Conservation (phyloP, 2,113 vertebrate species). For the Aptenodytes patagonicus region DNA sequence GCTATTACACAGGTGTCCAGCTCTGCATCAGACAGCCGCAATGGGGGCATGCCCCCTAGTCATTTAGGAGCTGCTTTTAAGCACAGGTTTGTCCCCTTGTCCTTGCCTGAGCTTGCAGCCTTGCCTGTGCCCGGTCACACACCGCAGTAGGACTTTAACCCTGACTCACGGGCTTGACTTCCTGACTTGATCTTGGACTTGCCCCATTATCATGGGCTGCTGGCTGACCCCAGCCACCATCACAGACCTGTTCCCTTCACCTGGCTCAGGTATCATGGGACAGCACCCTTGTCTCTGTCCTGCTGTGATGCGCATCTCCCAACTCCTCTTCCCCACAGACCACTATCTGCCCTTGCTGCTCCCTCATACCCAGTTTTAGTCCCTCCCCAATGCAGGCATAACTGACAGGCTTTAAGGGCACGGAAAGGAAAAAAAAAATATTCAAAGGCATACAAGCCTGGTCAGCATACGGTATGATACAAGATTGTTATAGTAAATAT, state of each 20-base stretch:
- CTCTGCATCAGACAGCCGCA: neutral
- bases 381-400: neutral
- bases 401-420: neutral
- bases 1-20: neutral
- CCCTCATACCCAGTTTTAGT: neutral
- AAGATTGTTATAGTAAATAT: neutral
- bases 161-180: neutral
- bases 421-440: neutral
- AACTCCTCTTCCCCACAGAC: neutral
- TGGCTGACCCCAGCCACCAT: neutral
- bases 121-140: neutral
- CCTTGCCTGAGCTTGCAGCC: neutral
- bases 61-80: neutral
- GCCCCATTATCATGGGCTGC: too few species aligned
- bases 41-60: too few species aligned
- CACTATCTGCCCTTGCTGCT: neutral
- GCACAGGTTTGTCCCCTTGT: neutral
- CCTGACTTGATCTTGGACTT: neutral
- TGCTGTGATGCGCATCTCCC: neutral
- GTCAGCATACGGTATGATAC: neutral
- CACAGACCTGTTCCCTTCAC: neutral
- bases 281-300: accelerated
- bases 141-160: neutral
- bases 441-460: neutral
- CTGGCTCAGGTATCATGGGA: neutral